These are phyloP conservation scores for Gibbula magus DNA, from an alignment of 2,888 invertebrate species.

Conservation along the genomic window DNA sequence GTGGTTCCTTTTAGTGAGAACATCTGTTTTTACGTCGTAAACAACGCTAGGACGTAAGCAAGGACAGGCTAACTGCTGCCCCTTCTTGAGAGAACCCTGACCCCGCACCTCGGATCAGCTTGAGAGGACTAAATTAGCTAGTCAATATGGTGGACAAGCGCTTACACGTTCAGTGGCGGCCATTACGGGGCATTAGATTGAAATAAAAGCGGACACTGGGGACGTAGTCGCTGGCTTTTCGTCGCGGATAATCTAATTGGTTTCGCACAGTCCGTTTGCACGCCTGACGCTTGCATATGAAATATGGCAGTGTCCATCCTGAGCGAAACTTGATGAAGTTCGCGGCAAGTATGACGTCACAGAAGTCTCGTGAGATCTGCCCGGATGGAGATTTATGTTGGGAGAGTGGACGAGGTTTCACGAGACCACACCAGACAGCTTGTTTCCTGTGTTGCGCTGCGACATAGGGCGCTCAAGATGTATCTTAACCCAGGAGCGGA, in stretches of 20 bases:
- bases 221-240: not conserved
- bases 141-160: not conserved
- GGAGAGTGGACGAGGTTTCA: not conserved
- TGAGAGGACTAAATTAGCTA: not conserved
- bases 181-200: conserved; percentile 16
- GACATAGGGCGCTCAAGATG: not conserved
- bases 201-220: conserved; percentile 15
- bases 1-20: not conserved
- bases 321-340: conserved; percentile 19
- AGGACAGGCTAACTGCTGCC: not conserved
- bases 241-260: conserved; percentile 14
- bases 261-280: not conserved
- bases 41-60: not conserved
- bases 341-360: conserved; percentile 17
- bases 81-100: not conserved
- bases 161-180: not conserved
- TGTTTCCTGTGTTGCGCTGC: not conserved
- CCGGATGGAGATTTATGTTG: conserved; percentile 25
- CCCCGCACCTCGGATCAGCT: not conserved
- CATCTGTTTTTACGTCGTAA: conserved; percentile 10
- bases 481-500: not conserved
- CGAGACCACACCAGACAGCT: not conserved
- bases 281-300: not conserved
- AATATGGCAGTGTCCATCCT: conserved; percentile 7
- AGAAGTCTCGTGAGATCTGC: conserved; percentile 18